phyloP scores from a whole-genome alignment of 2,113 vertebrate genomes.

The Calidris pugnax region DNA sequence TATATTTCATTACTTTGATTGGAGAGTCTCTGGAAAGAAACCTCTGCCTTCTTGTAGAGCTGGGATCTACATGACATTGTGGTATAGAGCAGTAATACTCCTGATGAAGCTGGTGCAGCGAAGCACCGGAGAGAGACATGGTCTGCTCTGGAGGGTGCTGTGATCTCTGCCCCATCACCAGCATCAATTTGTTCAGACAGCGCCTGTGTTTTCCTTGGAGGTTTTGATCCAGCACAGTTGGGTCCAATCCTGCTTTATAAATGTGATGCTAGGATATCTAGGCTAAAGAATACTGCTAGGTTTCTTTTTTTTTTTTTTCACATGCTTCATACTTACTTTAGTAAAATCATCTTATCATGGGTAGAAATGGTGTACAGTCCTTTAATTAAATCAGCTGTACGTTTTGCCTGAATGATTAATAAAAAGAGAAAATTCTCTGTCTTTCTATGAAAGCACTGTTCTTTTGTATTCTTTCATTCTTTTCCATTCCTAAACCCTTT shows the following conservation, averaged over 20 bases:
- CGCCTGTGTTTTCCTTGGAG: not conserved
- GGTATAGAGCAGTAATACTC: not conserved
- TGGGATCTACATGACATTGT: not conserved
- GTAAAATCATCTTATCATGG: constrained; percentile 36
- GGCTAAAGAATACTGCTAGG: not conserved
- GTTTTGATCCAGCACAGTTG: not conserved
- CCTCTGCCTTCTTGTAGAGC: not conserved
- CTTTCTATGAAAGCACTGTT: not conserved
- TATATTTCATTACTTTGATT: not conserved
- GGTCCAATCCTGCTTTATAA: not conserved
- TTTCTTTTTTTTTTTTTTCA: not conserved
- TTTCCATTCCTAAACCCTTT: not conserved
- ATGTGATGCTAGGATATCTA: not conserved
- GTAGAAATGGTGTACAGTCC: constrained; percentile 14
- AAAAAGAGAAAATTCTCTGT: constrained; percentile 42
- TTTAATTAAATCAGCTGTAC: constrained; percentile 56
- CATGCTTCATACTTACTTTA: not conserved
- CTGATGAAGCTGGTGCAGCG: not conserved
- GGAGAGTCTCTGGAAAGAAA: not conserved
- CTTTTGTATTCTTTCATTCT: not conserved
- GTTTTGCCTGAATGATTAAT: constrained; percentile 58
- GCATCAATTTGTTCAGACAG: not conserved
- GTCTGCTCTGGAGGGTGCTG: not conserved
- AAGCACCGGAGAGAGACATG: not conserved
- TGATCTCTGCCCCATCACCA: not conserved